Evolutionary conservation across 2,888 invertebrate genomes (phyloP).

Genomic region (Drosophila multiciliata): DNA sequence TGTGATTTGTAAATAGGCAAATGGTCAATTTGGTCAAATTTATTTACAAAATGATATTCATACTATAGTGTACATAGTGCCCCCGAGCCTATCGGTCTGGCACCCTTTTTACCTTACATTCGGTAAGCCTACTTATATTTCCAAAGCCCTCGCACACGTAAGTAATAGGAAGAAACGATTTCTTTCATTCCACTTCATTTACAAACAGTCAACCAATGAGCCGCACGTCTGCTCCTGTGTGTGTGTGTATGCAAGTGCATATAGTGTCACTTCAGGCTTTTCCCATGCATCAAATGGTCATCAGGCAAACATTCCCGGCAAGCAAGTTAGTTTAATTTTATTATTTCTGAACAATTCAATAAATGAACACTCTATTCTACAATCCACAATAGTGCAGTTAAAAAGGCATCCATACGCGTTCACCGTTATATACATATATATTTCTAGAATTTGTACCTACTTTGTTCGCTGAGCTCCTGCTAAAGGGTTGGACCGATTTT

Average conservation of each 20-base stretch:
- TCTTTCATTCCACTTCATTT: constrained; percentile 76
- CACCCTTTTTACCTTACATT: constrained; percentile 64
- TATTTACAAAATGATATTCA: constrained; percentile 72
- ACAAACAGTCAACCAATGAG: constrained; percentile 71
- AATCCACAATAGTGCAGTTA: not conserved
- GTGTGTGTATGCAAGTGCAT: constrained; percentile 21
- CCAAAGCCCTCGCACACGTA: constrained; percentile 20
- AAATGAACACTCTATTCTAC: constrained; percentile 39
- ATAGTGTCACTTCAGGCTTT: constrained; percentile 77
- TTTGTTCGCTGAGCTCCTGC: not conserved
- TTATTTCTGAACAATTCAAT: constrained; percentile 77
- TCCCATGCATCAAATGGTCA: constrained; percentile 79
- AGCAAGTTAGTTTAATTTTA: constrained; percentile 78
- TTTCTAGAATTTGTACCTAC: not conserved
- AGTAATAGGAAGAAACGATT: constrained; percentile 57
- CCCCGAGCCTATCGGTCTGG: constrained; percentile 76
- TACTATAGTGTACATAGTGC: constrained; percentile 61
- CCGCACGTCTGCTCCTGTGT: constrained; percentile 48
- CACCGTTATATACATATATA: not conserved
- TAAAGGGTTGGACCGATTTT: not conserved
- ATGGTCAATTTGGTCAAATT: constrained; percentile 69
- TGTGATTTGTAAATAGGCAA: constrained; percentile 65
- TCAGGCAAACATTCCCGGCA: constrained; percentile 46
- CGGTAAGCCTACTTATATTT: constrained; percentile 60
- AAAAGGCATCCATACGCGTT: not conserved